Conservation (phyloP, 1,140 invertebrate species). For the Rhyzopertha dominica region DNA sequence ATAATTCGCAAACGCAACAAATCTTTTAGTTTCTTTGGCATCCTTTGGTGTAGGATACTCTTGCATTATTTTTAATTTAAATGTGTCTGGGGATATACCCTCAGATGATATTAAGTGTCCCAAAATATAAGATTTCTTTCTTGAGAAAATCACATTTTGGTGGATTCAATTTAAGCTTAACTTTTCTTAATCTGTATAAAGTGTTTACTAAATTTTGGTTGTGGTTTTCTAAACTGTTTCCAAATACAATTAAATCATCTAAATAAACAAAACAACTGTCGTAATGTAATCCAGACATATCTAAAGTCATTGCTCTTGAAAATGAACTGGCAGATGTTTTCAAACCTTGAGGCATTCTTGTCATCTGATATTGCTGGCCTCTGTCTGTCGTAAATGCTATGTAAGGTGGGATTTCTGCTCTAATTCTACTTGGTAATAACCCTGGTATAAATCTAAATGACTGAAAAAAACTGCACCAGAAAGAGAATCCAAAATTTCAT, state of each 20-base stretch:
- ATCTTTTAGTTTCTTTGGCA: no score
- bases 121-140: no score
- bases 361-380: conserved; percentile 32
- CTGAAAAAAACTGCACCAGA: conserved; percentile 20
- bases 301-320: no score
- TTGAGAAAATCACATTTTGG: conserved; percentile 14
- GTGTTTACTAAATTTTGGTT: conserved; percentile 18
- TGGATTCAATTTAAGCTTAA: conserved; percentile 18
- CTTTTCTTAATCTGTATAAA: conserved; percentile 8
- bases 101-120: no score
- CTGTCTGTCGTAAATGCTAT: conserved; percentile 36
- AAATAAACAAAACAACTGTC: conserved; percentile 21
- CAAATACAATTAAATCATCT: conserved; percentile 18
- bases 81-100: no score
- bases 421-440: conserved; percentile 40
- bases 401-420: conserved; percentile 30
- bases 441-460: conserved; percentile 16
- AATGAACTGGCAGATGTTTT: no score
- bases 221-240: conserved; percentile 16
- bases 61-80: no score
- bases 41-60: no score
- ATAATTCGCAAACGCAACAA: no score
- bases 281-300: conserved; percentile 22
- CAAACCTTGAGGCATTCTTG: conserved; percentile 20
- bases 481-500: conserved; percentile 26